These are phyloP conservation scores for Nesogale talazaci DNA, from an alignment of 2,113 vertebrate species.

Conservation along the genomic window DNA sequence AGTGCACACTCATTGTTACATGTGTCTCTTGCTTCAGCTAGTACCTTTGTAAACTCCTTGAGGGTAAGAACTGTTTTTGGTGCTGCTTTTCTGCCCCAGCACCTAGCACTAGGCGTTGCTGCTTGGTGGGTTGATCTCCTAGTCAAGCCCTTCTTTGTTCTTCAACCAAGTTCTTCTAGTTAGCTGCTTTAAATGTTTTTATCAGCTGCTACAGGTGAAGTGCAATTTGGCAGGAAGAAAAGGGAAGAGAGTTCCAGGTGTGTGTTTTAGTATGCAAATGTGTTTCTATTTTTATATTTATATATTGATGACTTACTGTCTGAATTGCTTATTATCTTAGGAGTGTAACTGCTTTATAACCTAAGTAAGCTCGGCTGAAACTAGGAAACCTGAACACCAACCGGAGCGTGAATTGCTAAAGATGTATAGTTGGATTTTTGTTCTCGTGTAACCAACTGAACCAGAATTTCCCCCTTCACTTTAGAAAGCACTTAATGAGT, in stretches of 20 bases:
- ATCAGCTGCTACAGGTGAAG: conserved; percentile 67
- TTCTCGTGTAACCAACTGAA: conserved; percentile 35
- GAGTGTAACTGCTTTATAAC: conserved; percentile 56
- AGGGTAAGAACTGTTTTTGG: conserved; percentile 23
- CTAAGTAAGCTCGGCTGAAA: conserved; percentile 62
- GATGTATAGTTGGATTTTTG: conserved; percentile 33
- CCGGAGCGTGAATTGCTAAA: conserved; percentile 32
- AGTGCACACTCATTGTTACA: background rate
- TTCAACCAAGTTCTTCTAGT: conserved; percentile 67
- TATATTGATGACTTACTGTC: conserved; percentile 65
- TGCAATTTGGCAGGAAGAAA: conserved; percentile 66
- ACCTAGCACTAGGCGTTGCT: conserved; percentile 29
- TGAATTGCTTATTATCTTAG: conserved; percentile 73
- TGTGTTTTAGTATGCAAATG: conserved; percentile 78
- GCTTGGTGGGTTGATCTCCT: conserved; percentile 20
- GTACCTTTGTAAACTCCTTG: conserved; percentile 47
- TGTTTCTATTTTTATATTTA: conserved; percentile 76
- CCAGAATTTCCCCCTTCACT: conserved; percentile 59
- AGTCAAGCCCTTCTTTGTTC: conserved; percentile 60
- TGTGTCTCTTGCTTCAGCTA: background rate
- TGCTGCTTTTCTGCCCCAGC: background rate
- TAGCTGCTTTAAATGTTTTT: conserved; percentile 55
- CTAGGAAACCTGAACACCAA: conserved; percentile 54
- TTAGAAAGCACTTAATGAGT: conserved; percentile 46
- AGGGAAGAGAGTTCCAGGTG: conserved; percentile 69